A percentile compares a stretch with the other conserved stretches of the same genome.
Evolutionary conservation across 2,113 vertebrate species (phyloP).

Genomic region (Diglossa brunneiventris): DNA sequence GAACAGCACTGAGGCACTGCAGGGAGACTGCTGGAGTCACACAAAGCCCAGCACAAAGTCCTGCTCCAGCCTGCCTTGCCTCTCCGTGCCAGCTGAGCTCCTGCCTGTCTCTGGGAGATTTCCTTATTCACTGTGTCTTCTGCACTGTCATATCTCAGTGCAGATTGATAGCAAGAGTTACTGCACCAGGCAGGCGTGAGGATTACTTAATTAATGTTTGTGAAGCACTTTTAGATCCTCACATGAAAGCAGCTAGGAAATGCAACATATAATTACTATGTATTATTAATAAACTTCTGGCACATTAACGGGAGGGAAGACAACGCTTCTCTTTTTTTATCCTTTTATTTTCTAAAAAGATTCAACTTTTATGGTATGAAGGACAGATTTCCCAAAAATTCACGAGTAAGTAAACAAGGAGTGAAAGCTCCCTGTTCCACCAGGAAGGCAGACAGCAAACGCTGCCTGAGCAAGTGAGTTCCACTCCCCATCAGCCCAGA

Average conservation of each 20-base stretch:
- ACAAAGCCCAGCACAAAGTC: neutral
- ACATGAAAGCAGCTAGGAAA: slow-evolving; percentile 44
- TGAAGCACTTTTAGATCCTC: slow-evolving; percentile 23
- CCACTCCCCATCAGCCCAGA: neutral
- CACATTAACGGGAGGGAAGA: slow-evolving; percentile 17
- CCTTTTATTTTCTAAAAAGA: neutral
- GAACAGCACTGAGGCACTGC: accelerated
- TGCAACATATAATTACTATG: slow-evolving; percentile 14
- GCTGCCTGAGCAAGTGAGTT: neutral
- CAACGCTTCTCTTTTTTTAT: neutral
- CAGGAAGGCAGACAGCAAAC: neutral
- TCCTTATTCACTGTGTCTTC: slow-evolving; percentile 12
- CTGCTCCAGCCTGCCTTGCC: neutral
- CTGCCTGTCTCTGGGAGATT: neutral
- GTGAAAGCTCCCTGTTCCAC: neutral
- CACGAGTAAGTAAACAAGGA: neutral
- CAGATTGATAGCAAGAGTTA: slow-evolving; percentile 31
- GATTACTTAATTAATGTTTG: slow-evolving; percentile 53
- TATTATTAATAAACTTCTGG: slow-evolving; percentile 62
- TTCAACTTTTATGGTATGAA: neutral
- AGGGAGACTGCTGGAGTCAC: neutral
- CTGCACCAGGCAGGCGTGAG: slow-evolving; percentile 12
- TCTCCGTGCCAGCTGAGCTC: neutral
- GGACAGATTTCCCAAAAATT: neutral
- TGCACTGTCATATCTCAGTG: neutral